These are phyloP conservation scores for Venturia canescens DNA, from an alignment of 1,140 invertebrate species.

Conservation along the genomic window DNA sequence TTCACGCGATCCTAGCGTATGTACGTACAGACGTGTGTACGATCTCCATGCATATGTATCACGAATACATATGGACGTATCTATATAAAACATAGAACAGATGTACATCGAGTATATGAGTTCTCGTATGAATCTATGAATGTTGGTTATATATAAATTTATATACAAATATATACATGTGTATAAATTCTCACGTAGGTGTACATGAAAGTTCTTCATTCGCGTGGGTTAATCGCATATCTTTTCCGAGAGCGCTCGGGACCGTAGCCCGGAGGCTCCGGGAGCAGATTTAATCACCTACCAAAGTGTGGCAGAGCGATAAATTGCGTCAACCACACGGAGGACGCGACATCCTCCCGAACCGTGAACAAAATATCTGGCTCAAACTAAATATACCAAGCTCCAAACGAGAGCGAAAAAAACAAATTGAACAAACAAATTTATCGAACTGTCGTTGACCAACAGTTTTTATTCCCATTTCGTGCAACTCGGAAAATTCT, in stretches of 20 bases:
- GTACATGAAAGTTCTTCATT: background rate
- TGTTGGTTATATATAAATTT: constrained; percentile 17
- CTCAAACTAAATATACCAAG: no score
- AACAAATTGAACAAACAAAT: background rate
- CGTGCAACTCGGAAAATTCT: background rate
- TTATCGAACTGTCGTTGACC: constrained; percentile 1
- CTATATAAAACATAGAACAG: background rate
- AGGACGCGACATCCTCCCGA: constrained; percentile 11
- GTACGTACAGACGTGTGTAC: constrained; percentile 44
- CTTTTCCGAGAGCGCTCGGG: background rate
- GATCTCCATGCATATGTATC: background rate
- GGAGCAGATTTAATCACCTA: constrained; percentile 32
- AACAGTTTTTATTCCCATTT: background rate
- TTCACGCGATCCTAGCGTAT: constrained; percentile 57
- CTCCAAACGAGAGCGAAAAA: no score
- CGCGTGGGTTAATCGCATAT: constrained; percentile 37
- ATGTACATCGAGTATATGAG: constrained; percentile 25
- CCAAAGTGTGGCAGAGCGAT: constrained; percentile 29
- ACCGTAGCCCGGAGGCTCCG: background rate
- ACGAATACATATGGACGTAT: background rate
- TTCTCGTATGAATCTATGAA: constrained; percentile 18
- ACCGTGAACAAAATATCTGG: background rate
- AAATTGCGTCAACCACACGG: constrained; percentile 20
- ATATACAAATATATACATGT: constrained; percentile 1
- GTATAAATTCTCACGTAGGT: no score